A percentile compares a stretch with the other conserved stretches of the same genome.
Conservation (phyloP, 2,113 vertebrate species). For the Sapayoa aenigma region DNA sequence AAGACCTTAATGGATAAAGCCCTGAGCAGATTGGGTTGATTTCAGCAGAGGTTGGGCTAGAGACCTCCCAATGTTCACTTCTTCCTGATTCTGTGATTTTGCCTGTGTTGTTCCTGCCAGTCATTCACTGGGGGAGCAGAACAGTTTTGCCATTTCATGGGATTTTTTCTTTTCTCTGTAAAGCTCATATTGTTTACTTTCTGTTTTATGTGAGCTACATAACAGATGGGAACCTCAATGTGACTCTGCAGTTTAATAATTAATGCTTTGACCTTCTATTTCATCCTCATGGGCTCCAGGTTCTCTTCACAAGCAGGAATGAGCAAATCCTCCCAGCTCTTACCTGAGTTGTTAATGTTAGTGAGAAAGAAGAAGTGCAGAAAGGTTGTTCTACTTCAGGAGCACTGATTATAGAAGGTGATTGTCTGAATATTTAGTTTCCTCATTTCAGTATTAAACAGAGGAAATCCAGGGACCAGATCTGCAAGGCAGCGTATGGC, state of each 20-base stretch:
- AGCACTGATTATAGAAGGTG: neutral
- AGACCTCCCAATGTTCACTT: neutral
- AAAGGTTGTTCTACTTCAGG: neutral
- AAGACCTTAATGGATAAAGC: neutral
- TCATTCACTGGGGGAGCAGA: neutral
- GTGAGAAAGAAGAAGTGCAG: neutral
- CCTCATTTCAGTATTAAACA: neutral
- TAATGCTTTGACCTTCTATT: neutral
- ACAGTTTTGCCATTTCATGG: neutral
- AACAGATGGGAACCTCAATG: neutral
- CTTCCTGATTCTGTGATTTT: neutral
- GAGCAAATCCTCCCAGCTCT: neutral
- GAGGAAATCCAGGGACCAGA: neutral
- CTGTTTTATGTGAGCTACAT: neutral
- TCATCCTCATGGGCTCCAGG: neutral
- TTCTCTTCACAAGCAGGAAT: neutral
- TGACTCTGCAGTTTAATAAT: constrained; percentile 11
- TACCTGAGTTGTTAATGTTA: neutral
- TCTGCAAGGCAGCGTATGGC: neutral
- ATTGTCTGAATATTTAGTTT: neutral
- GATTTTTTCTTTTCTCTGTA: neutral
- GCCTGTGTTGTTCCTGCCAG: neutral
- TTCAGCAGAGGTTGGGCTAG: neutral
- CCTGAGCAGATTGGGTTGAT: neutral
- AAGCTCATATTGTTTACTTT: neutral